Conservation (phyloP, 2,888 invertebrate genomes). For the Andrena hattorfiana region DNA sequence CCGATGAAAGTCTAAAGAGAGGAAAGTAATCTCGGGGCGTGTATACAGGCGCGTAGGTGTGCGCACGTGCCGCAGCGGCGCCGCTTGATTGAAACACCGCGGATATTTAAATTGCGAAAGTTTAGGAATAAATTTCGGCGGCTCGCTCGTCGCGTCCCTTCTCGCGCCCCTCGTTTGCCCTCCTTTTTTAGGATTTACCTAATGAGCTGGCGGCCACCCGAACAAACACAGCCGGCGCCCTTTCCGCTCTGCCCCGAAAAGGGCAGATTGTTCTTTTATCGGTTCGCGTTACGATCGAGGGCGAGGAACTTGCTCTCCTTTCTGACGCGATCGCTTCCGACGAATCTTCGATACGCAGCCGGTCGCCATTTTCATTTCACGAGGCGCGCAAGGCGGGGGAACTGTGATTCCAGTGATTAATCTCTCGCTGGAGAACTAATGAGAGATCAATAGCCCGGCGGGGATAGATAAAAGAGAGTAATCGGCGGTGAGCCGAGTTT, state of each 20-base stretch:
- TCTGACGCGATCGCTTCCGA: background rate
- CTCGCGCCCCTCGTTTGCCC: constrained; percentile 8
- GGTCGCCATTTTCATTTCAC: constrained; percentile 3
- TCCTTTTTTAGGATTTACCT: constrained; percentile 72
- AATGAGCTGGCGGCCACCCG: constrained; percentile 69
- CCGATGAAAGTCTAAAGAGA: constrained; percentile 58
- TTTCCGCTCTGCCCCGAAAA: constrained; percentile 9
- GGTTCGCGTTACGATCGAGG: constrained; percentile 4
- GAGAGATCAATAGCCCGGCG: background rate
- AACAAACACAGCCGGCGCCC: constrained; percentile 48
- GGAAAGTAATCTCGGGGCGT: constrained; percentile 59
- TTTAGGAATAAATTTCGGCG: constrained; percentile 80
- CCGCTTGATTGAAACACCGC: constrained; percentile 79
- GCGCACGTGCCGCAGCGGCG: constrained; percentile 65
- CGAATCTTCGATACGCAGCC: background rate
- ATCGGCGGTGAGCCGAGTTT: constrained; percentile 3
- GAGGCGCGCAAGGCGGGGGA: background rate
- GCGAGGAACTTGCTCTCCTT: background rate
- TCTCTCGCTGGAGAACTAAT: background rate
- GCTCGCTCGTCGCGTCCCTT: constrained; percentile 63
- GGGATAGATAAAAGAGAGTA: background rate
- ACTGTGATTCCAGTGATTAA: background rate
- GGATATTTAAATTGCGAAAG: constrained; percentile 81
- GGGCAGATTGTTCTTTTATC: constrained; percentile 42
- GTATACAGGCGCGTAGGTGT: constrained; percentile 38